Conservation (phyloP, 2,888 invertebrate species). For the Drosophila pegasa region DNA sequence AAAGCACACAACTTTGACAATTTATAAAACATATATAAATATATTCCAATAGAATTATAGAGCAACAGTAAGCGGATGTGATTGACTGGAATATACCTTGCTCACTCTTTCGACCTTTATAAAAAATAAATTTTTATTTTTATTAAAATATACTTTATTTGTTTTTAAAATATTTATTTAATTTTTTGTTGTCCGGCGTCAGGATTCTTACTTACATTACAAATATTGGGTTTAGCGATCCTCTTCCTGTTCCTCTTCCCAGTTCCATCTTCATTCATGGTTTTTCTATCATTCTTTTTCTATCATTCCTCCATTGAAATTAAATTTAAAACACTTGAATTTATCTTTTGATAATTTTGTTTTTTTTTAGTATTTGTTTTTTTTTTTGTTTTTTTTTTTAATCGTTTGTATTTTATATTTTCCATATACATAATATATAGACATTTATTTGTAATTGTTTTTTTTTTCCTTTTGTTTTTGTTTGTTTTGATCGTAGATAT, state of each 20-base stretch:
- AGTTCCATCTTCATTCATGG: neutral
- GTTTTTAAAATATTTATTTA: too few species aligned
- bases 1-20: neutral
- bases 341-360: constrained; percentile 57
- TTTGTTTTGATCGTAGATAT: constrained; percentile 54
- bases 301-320: neutral
- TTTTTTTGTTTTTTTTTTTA: constrained; percentile 36
- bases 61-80: neutral
- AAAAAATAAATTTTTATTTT: too few species aligned
- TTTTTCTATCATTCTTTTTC: too few species aligned
- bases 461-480: neutral
- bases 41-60: neutral
- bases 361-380: constrained; percentile 48
- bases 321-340: neutral
- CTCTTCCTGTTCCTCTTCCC: too few species aligned
- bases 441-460: constrained; percentile 70
- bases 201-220: too few species aligned
- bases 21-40: neutral
- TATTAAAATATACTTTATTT: too few species aligned
- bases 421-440: constrained; percentile 72
- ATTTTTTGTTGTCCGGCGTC: too few species aligned
- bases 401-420: constrained; percentile 47
- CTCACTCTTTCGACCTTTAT: too few species aligned
- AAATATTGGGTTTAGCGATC: too few species aligned
- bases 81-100: neutral